Base-by-base conservation (phyloP, 1,140 invertebrate genomes). In the Heterodera schachtii region DNA sequence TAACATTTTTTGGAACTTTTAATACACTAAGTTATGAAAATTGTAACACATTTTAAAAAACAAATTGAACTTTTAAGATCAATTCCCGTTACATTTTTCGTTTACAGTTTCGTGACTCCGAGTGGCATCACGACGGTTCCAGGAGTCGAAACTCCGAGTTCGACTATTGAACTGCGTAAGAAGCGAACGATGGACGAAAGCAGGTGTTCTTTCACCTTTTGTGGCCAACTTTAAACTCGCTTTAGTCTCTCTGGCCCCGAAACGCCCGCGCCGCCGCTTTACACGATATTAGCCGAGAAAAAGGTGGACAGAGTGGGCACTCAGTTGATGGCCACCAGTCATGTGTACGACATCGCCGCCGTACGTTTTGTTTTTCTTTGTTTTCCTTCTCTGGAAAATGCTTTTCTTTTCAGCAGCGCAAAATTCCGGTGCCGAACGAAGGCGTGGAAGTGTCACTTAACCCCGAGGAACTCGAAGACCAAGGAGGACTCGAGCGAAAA, bases 391-490 rank as follows among this genome's bases (percentile, higher is more conserved):
- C 31, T 31, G 31, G 31, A 31, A 31, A 31, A 31, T 0, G 31
- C 31, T 31, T 31, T 82, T 57, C n/a, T 2, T 44, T 81, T 85
- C 57, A 78, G 66, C 64, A 82, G 31, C 84, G 84, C 66, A 89
- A 81, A 85, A 87, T 31, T 74, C 80, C 41, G 19, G 73, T 73
- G 79, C 90, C 75, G 7, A 79, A 41, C 60, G 91, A 92, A 64
- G 91, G 89, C 44, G 95, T 98, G 44, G 96, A 98, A 90, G 92
- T 99, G 84, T 95, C 96, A 0, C 91, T 99, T 1, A 96, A 99
- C 93, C 97, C 97, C 5, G 97, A 96, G 73, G 96, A 98, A 91
- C 91, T 99, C 84, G 97, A 99, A 91, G 96, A 98, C 90, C 95
- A 95, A 67, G 95, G 96, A 84, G 95, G 96, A 3, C 96, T 99